Percentiles rank a stretch among this genome's conserved stretches.
These are phyloP conservation scores for Strongylocentrotus purpuratus DNA, from an alignment of 35 echinoderm and acorn worm species.

Conservation along the genomic window DNA sequence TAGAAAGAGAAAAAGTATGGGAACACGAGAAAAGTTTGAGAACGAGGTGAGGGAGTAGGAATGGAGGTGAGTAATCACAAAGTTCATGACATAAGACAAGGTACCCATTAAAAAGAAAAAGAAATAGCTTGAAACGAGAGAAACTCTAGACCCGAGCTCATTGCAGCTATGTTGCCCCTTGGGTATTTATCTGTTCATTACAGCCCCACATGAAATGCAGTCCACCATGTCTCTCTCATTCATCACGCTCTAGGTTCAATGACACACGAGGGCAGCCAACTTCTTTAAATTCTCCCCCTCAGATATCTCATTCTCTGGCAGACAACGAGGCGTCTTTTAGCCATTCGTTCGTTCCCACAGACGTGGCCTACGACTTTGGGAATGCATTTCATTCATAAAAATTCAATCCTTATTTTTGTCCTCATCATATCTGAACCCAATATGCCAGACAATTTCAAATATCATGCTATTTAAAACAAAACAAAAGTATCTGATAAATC, in stretches of 20 bases:
- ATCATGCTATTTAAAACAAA: neutral
- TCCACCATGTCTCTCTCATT: neutral
- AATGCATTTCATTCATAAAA: neutral
- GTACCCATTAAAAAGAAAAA: neutral
- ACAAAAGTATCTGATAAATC: neutral
- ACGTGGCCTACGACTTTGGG: neutral
- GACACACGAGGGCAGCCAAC: neutral
- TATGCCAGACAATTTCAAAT: neutral
- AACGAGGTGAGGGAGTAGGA: neutral
- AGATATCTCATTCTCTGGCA: neutral
- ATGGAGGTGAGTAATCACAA: neutral
- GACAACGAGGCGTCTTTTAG: neutral
- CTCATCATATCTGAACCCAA: neutral
- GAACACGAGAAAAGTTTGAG: too few relatives aligned
- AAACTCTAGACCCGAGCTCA: neutral
- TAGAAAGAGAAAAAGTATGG: too few relatives aligned
- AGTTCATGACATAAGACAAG: conserved; percentile 3
- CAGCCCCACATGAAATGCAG: conserved; percentile 1
- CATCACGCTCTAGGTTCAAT: neutral
- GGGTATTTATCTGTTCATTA: conserved; percentile 12
- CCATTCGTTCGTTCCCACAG: neutral
- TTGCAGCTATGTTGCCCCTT: neutral
- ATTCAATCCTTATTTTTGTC: neutral
- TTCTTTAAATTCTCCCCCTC: neutral
- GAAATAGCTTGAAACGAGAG: neutral